A percentile compares a stretch with the other conserved stretches of the same genome.
These are phyloP conservation scores for Teleiodes luculella DNA, from an alignment of 2,888 invertebrate genomes.

Conservation along the genomic window DNA sequence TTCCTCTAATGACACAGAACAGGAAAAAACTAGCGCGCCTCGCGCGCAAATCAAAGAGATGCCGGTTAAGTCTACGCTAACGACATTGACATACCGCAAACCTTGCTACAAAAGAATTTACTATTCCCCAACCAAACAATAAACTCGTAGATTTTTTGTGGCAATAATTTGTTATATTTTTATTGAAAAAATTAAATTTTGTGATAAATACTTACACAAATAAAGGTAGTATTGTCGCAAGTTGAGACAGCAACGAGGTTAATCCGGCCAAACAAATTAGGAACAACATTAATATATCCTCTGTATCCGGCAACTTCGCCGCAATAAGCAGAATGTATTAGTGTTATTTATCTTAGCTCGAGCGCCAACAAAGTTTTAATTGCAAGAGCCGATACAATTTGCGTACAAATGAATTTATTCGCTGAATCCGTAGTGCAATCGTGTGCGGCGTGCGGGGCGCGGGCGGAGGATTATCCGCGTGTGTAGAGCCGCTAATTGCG, in stretches of 20 bases:
- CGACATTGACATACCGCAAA: constrained; percentile 17
- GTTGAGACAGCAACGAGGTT: constrained; percentile 62
- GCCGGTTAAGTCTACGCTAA: constrained; percentile 21
- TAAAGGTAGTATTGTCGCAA: constrained; percentile 58
- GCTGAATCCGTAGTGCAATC: constrained; percentile 74
- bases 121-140: background rate
- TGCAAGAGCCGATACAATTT: constrained; percentile 79
- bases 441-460: constrained; percentile 41
- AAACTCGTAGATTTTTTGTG: constrained; percentile 22
- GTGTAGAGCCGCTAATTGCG: constrained; percentile 73
- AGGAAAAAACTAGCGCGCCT: constrained; percentile 24
- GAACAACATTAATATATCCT: constrained; percentile 76
- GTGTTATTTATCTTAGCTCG: constrained; percentile 77
- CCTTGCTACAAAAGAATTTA: constrained; percentile 3
- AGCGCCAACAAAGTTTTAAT: constrained; percentile 78
- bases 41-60: constrained; percentile 26
- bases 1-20: constrained; percentile 32
- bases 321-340: constrained; percentile 78
- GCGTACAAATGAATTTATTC: constrained; percentile 79
- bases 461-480: constrained; percentile 63
- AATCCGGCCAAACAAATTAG: constrained; percentile 76
- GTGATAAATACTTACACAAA: constrained; percentile 41
- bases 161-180: constrained; percentile 12
- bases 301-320: constrained; percentile 70
- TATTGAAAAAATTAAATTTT: constrained; percentile 17